Percentiles rank a stretch among this genome's conserved stretches.
Evolutionary conservation across 2,797 vertebrate species (phyloP).

Genomic region (Denticeps clupeoides): DNA sequence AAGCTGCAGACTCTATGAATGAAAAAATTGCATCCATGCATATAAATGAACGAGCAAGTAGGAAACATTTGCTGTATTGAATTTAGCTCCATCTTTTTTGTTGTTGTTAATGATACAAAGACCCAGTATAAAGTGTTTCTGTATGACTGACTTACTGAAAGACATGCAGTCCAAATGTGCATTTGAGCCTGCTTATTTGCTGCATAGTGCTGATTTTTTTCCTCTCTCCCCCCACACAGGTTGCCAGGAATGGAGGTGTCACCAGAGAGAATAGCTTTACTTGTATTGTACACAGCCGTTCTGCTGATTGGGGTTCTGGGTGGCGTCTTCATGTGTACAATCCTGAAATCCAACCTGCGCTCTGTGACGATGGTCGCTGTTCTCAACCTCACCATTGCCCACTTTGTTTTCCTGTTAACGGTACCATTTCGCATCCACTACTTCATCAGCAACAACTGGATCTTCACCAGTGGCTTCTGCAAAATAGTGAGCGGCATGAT

Average conservation of each 20-base stretch:
- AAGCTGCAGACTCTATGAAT: too few species aligned
- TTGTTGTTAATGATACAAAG: too few species aligned
- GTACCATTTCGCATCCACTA: conserved; percentile 83
- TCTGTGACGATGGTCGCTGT: conserved; percentile 73
- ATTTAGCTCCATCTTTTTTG: too few species aligned
- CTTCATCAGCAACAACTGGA: conserved; percentile 47
- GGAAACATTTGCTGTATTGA: too few species aligned
- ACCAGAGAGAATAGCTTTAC: conserved; percentile 26
- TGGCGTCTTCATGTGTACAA: conserved; percentile 52
- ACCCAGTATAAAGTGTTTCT: background rate
- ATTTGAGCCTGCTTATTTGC: too few species aligned
- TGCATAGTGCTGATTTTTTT: too few species aligned
- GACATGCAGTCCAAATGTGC: too few species aligned
- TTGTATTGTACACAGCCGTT: conserved; percentile 53
- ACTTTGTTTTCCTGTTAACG: conserved; percentile 74
- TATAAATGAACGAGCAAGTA: too few species aligned
- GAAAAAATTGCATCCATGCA: too few species aligned
- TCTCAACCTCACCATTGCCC: conserved; percentile 75
- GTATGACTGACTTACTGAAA: background rate
- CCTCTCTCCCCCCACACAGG: too few species aligned
- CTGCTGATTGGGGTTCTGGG: conserved; percentile 61
- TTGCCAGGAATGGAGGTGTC: too few species aligned
- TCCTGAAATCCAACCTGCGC: conserved; percentile 63
- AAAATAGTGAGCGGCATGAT: conserved; percentile 73
- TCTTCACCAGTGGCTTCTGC: conserved; percentile 43